phyloP scores from a whole-genome alignment of 2,113 vertebrate species.

The Istiophorus platypterus region DNA sequence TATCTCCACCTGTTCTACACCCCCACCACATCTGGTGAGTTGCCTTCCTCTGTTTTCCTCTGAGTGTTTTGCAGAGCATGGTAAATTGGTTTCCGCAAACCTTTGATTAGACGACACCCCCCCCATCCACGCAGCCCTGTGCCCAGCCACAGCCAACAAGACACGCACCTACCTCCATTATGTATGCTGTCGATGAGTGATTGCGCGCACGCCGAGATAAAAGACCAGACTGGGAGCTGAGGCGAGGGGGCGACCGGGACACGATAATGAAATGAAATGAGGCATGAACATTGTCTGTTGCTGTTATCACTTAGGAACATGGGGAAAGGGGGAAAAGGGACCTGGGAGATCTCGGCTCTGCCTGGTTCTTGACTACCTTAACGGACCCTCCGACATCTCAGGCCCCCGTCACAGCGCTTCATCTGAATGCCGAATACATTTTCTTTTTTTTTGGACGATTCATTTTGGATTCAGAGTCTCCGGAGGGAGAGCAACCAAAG shows the following conservation, averaged over 20 bases:
- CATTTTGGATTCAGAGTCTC: constrained; percentile 27
- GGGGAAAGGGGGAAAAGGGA: constrained; percentile 67
- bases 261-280: constrained; percentile 83
- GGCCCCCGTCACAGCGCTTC: no score
- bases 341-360: constrained; percentile 59
- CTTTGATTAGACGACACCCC: constrained; percentile 74
- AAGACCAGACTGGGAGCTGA: constrained; percentile 71
- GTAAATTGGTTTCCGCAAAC: constrained; percentile 77
- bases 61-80: constrained; percentile 62
- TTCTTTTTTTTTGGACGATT: no score
- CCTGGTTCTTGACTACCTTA: constrained; percentile 43
- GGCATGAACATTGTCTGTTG: constrained; percentile 78
- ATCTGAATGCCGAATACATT: constrained; percentile 51
- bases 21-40: no score
- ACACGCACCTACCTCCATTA: constrained; percentile 74
- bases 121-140: no score
- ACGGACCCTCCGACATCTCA: constrained; percentile 26
- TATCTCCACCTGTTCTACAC: no score
- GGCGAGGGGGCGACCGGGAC: constrained; percentile 74
- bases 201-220: constrained; percentile 76
- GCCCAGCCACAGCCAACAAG: no score
- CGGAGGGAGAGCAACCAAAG: background rate
- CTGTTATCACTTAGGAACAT: constrained; percentile 81
- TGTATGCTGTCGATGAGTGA: constrained; percentile 77
- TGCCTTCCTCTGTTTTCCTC: no score